Percentiles rank a stretch among this genome's conserved stretches.
Evolutionary conservation across 1,140 invertebrate genomes (phyloP).

Genomic region (Vollenhovia emeryi): DNA sequence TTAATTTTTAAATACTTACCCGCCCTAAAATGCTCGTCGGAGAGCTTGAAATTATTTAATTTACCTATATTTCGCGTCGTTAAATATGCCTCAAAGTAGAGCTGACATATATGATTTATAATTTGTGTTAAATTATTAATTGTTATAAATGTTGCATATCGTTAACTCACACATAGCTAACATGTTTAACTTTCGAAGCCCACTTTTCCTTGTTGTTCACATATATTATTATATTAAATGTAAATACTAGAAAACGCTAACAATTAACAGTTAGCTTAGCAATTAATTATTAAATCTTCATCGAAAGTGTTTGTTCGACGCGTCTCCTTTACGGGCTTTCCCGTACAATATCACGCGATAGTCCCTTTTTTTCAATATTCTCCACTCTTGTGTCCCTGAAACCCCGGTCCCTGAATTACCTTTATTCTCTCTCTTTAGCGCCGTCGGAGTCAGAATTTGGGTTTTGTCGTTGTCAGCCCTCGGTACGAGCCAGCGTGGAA

Average conservation of each 20-base stretch:
- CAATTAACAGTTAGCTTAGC: conserved; percentile 26
- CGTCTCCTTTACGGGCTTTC: neutral
- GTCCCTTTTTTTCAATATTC: conserved; percentile 48
- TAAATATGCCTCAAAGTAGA: too few relatives aligned
- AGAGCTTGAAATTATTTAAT: too few relatives aligned
- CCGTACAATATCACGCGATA: conserved; percentile 43
- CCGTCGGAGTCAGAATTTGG: conserved; percentile 50
- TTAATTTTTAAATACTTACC: too few relatives aligned
- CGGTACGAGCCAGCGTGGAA: conserved; percentile 40
- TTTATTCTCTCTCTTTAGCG: conserved; percentile 57
- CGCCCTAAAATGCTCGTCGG: too few relatives aligned
- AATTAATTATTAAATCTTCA: conserved; percentile 9
- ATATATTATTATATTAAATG: neutral
- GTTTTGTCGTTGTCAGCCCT: conserved; percentile 56
- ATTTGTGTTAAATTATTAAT: too few relatives aligned
- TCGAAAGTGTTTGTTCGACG: conserved; percentile 54
- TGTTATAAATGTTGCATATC: too few relatives aligned
- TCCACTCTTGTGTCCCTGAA: conserved; percentile 2
- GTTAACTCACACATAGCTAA: too few relatives aligned
- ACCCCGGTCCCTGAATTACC: conserved; percentile 30
- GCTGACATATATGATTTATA: too few relatives aligned
- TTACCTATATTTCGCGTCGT: too few relatives aligned
- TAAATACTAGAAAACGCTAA: neutral
- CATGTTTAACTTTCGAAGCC: too few relatives aligned
- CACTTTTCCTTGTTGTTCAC: too few relatives aligned